Evolutionary conservation across 2,113 vertebrate genomes (phyloP).

Genomic region (Neogale vison): DNA sequence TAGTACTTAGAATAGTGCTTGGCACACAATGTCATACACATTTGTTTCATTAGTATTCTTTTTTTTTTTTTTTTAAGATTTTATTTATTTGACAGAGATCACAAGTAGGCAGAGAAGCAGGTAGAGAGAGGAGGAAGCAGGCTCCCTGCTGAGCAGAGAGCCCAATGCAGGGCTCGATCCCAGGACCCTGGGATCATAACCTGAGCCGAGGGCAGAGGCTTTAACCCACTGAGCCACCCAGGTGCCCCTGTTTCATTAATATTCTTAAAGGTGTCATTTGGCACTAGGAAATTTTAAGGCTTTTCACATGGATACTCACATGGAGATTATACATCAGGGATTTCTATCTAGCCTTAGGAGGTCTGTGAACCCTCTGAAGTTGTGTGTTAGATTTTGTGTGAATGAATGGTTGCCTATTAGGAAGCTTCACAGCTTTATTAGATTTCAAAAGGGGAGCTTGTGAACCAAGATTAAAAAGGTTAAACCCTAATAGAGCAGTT

Average conservation of each 20-base stretch:
- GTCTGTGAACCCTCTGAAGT: not conserved
- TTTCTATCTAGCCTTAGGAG: constrained; percentile 7
- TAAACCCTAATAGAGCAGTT: not conserved
- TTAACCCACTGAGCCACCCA: too few relatives aligned
- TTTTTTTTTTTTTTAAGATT: too few relatives aligned
- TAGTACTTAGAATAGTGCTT: not conserved
- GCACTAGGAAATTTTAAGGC: constrained; percentile 4
- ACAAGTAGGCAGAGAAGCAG: too few relatives aligned
- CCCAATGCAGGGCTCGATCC: too few relatives aligned
- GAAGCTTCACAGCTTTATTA: not conserved
- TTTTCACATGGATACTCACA: constrained; percentile 16
- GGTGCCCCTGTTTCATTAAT: not conserved
- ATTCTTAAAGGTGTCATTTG: not conserved
- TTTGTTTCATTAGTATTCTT: constrained; percentile 27
- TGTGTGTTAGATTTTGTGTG: not conserved
- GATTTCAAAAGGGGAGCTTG: not conserved
- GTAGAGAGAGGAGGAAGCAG: too few relatives aligned
- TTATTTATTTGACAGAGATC: too few relatives aligned
- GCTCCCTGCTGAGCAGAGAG: too few relatives aligned
- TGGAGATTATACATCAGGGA: not conserved
- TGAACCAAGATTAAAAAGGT: constrained; percentile 28
- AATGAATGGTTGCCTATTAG: not conserved
- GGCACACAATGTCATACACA: not conserved
- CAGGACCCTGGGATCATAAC: too few relatives aligned
- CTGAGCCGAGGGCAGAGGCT: too few relatives aligned